These are phyloP conservation scores for Sipunculus nudus DNA, from an alignment of 2,888 invertebrate genomes.

Conservation along the genomic window DNA sequence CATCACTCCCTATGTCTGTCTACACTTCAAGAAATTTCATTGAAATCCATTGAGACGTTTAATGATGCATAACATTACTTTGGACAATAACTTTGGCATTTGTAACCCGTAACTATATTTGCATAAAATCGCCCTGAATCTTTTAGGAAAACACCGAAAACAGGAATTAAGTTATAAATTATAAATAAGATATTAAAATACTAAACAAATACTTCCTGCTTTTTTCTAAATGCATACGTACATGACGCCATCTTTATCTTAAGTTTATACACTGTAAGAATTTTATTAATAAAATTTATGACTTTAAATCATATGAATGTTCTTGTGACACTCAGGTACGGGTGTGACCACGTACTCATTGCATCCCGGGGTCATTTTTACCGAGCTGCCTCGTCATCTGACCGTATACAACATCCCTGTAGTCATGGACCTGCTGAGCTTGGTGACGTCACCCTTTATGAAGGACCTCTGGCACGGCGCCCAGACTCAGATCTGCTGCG, in stretches of 20 bases:
- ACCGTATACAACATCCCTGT: conserved; percentile 40
- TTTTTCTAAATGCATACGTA: background rate
- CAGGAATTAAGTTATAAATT: no score
- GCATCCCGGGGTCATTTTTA: conserved; percentile 21
- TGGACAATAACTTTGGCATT: no score
- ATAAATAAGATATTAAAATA: no score
- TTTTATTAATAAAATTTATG: background rate
- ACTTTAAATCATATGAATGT: background rate
- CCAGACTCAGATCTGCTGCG: conserved; percentile 49
- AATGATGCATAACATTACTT: no score
- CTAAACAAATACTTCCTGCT: background rate
- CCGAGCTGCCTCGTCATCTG: no score
- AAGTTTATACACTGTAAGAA: background rate
- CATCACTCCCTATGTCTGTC: no score
- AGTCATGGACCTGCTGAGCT: conserved; percentile 35
- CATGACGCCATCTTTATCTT: background rate
- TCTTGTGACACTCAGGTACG: conserved; percentile 7
- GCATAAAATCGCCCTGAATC: no score
- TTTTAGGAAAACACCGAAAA: no score
- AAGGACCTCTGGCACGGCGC: conserved; percentile 49
- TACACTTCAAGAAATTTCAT: no score
- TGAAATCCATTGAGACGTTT: no score
- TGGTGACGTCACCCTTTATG: conserved; percentile 41
- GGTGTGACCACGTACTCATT: conserved; percentile 24
- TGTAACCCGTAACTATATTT: no score